These are phyloP conservation scores for Axea sp. DNA, from an alignment of 2,888 invertebrate species.

Conservation along the genomic window DNA sequence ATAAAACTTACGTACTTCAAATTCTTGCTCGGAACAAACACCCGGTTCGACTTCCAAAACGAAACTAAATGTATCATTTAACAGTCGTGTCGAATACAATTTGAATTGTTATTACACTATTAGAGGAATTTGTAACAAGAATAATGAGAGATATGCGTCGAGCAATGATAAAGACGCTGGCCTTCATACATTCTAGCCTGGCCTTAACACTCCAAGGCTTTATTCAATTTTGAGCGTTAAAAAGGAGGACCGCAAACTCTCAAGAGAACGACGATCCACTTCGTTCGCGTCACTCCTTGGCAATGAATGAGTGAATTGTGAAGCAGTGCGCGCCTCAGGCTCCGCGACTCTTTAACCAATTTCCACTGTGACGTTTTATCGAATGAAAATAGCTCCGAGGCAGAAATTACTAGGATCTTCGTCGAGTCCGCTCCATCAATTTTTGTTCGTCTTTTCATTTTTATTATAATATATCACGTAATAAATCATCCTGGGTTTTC, in stretches of 20 bases:
- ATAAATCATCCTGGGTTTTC: slow-evolving; percentile 26
- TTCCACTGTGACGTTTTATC: slow-evolving; percentile 54
- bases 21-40: too few species aligned
- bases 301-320: slow-evolving; percentile 48
- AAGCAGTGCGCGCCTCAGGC: slow-evolving; percentile 43
- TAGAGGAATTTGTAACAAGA: too few species aligned
- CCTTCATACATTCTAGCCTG: too few species aligned
- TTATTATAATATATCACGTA: slow-evolving; percentile 34
- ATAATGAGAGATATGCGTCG: too few species aligned
- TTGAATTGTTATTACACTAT: too few species aligned
- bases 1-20: too few species aligned
- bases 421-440: slow-evolving; percentile 23
- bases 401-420: slow-evolving; percentile 36
- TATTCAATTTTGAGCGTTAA: slow-evolving; percentile 45
- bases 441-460: slow-evolving; percentile 38
- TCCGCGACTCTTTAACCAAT: slow-evolving; percentile 47
- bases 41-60: too few species aligned
- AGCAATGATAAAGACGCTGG: too few species aligned
- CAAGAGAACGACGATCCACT: slow-evolving; percentile 39
- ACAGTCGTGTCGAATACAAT: too few species aligned
- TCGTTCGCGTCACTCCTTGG: slow-evolving; percentile 46
- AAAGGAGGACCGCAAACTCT: slow-evolving; percentile 35
- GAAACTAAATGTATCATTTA: too few species aligned
- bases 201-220: slow-evolving; percentile 18
- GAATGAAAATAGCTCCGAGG: slow-evolving; percentile 43